Base-by-base conservation (phyloP, 2,797 vertebrate genomes). In the Huso huso region DNA sequence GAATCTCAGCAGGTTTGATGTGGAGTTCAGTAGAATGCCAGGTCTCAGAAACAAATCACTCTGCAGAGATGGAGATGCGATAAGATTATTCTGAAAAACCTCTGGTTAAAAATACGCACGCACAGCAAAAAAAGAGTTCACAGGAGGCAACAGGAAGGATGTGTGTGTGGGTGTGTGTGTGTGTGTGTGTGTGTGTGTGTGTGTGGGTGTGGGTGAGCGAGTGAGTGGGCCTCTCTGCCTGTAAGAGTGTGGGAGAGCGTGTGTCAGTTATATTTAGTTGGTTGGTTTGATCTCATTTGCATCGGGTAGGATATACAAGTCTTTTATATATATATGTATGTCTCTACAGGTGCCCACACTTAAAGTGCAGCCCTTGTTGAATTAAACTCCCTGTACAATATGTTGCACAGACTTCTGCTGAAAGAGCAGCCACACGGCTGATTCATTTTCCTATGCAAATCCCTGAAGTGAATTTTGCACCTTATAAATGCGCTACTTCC, bases 201-300 rank as follows among this genome's bases (percentile, higher is more conserved):
- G 15, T 18, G 15, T 18, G 15, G 1, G 15, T 18, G 15, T 18
- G 15, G 1, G 15, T 18, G 15, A 18, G 15, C 1, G 15, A 18
- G 55, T n/a, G 55, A 58, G 52, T 6, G 12, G 9, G 12, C 52
- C 12, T 2, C 12, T 9, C 52, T 55, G 52, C 6, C 7, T 11
- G 18, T 53, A 48, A 10, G 9, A 58, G 55, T n/a, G 13, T n/a
- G 11, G 55, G 13, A 18, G 61, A 10, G 10, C 12, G 8, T 13
- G 13, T n/a, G 11, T 11, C 7, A 18, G 61, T 23, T 62, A 62
- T 62, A 62, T 62, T 62, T 62, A 62, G 61, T 62, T 62, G 48
- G 61, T 12, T 10, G 61, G 9, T 48, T 62, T 23, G 7, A 7
- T 7, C 13, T 62, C 9, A 48, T 62, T 62, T 62, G 61, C 61